Evolutionary conservation across 1,140 invertebrate species (phyloP).

Genomic region (Ruditapes philippinarum): DNA sequence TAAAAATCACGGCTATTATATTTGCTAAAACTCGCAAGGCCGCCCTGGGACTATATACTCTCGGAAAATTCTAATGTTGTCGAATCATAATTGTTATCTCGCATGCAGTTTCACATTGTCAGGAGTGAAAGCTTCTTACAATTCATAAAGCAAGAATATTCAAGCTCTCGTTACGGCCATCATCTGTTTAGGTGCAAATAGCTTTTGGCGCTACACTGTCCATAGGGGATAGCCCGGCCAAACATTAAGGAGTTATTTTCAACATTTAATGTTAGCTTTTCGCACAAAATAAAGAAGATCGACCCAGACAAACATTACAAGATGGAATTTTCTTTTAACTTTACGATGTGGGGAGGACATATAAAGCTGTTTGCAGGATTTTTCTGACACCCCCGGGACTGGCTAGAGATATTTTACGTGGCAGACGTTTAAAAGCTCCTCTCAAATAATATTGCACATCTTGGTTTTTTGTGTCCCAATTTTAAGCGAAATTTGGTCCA

Average conservation of each 20-base stretch:
- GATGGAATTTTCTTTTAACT: constrained; percentile 45
- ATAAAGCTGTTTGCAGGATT: background rate
- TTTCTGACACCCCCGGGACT: constrained; percentile 26
- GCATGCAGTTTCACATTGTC: constrained; percentile 63
- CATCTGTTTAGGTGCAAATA: constrained; percentile 60
- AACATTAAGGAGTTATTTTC: constrained; percentile 63
- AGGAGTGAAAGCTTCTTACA: constrained; percentile 58
- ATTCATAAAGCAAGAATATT: constrained; percentile 61
- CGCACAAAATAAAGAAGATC: constrained; percentile 67
- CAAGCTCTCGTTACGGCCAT: constrained; percentile 60
- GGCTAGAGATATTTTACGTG: constrained; percentile 11
- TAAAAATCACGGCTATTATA: constrained; percentile 65
- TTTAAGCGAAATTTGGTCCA: background rate
- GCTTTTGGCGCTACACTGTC: constrained; percentile 55
- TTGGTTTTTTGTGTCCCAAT: background rate
- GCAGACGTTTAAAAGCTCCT: constrained; percentile 10
- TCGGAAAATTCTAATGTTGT: constrained; percentile 63
- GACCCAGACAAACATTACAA: constrained; percentile 42
- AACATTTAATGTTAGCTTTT: constrained; percentile 69
- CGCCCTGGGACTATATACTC: constrained; percentile 32
- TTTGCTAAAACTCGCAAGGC: constrained; percentile 33
- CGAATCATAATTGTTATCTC: constrained; percentile 59
- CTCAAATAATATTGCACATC: background rate
- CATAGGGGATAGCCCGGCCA: background rate
- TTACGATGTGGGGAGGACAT: constrained; percentile 40